A percentile compares a stretch with the other conserved stretches of the same genome.
Evolutionary conservation across 2,888 invertebrate species (phyloP).

Genomic region (Andricus curvator): DNA sequence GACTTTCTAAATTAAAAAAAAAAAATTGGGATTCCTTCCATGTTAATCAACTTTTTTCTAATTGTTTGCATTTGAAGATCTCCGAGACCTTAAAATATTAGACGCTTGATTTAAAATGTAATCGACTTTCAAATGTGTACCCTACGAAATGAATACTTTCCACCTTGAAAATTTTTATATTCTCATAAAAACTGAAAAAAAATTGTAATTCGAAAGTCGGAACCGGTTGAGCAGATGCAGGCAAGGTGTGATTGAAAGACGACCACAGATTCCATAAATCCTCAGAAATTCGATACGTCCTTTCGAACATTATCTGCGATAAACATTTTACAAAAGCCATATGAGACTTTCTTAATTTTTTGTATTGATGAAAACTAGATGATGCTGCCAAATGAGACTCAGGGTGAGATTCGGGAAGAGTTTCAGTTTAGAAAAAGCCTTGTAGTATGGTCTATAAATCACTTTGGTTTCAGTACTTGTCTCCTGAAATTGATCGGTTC

Average conservation of each 20-base stretch:
- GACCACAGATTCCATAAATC: conserved; percentile 9
- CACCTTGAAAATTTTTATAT: background rate
- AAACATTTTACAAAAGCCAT: background rate
- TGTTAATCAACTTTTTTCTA: no score
- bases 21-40: no score
- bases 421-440: background rate
- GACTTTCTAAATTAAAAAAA: no score
- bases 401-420: background rate
- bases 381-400: no score
- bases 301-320: background rate
- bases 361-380: no score
- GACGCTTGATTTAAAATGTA: no score
- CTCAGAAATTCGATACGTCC: conserved; percentile 5
- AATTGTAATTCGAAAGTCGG: background rate
- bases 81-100: no score
- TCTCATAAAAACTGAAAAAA: background rate
- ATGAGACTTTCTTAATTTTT: background rate
- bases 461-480: conserved; percentile 39
- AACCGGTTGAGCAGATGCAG: conserved; percentile 22
- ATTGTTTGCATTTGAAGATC: no score
- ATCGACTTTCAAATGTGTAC: no score
- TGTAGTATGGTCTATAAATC: conserved; percentile 14
- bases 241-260: background rate
- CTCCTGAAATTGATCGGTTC: conserved; percentile 29
- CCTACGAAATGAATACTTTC: background rate